Evolutionary conservation across 2,797 vertebrate species (phyloP).

Genomic region (Linurgus olivaceus): DNA sequence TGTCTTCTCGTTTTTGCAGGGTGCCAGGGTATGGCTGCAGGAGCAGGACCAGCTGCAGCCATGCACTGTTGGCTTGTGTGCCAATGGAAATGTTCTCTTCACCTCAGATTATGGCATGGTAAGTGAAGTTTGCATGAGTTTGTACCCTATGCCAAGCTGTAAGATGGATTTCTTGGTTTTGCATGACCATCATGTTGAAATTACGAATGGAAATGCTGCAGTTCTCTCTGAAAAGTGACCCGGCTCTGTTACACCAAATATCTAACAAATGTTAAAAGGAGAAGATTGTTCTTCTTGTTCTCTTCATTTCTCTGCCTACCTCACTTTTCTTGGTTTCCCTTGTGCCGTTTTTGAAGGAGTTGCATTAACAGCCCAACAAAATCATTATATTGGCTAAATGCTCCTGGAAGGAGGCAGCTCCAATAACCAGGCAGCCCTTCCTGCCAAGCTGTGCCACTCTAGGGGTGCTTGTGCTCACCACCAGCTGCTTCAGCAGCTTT

Average conservation of each 20-base stretch:
- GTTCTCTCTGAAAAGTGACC: neutral
- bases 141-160: neutral
- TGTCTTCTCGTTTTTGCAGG: constrained; percentile 70
- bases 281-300: neutral
- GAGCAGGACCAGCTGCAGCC: constrained; percentile 86
- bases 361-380: neutral
- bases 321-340: neutral
- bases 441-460: neutral
- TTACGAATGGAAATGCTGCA: neutral
- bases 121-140: constrained; percentile 49
- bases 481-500: neutral
- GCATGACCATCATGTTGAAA: neutral
- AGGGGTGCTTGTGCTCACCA: neutral
- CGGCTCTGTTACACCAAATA: neutral
- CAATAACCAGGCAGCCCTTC: neutral
- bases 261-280: neutral
- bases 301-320: neutral
- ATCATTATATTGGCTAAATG: neutral
- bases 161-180: neutral
- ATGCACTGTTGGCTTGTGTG: constrained; percentile 79
- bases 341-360: neutral
- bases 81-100: constrained; percentile 77
- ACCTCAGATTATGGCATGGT: constrained; percentile 86
- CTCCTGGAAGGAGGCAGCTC: neutral
- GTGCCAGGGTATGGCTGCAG: constrained; percentile 84